Conservation (phyloP, 2,888 invertebrate species). For the Mesorhabditis sp. region DNA sequence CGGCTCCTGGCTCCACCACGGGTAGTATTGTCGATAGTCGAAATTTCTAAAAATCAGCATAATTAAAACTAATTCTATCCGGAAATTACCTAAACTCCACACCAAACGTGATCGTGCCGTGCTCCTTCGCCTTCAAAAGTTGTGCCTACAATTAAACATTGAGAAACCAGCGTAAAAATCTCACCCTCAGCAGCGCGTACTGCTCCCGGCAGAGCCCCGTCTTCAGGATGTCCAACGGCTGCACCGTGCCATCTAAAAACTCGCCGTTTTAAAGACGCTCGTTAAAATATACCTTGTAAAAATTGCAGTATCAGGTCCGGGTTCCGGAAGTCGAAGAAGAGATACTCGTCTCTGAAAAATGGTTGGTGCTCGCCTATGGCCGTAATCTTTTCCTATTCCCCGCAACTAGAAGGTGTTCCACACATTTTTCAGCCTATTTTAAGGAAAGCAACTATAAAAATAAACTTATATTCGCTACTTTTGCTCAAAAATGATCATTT, state of each 20-base stretch:
- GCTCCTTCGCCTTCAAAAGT: conserved; percentile 53
- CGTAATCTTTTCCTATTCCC: too few species aligned
- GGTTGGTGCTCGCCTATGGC: neutral
- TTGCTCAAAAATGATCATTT: too few species aligned
- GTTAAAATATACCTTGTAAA: conserved; percentile 15
- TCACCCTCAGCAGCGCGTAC: conserved; percentile 33
- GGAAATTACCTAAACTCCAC: conserved; percentile 29
- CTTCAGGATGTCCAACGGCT: conserved; percentile 48
- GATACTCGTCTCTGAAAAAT: conserved; percentile 47
- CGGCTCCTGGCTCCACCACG: conserved; percentile 35
- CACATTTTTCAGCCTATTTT: too few species aligned
- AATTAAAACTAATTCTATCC: neutral
- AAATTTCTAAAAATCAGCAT: conserved; percentile 39
- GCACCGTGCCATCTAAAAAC: conserved; percentile 45
- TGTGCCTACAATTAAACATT: conserved; percentile 30
- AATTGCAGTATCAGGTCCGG: conserved; percentile 47
- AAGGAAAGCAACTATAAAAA: too few species aligned
- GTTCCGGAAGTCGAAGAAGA: conserved; percentile 56
- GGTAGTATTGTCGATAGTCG: conserved; percentile 50
- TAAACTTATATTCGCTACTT: too few species aligned
- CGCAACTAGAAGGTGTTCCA: too few species aligned
- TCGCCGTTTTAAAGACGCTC: conserved; percentile 7
- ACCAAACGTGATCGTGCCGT: conserved; percentile 50
- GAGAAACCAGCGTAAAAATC: neutral
- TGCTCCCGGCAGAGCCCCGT: conserved; percentile 54